These are phyloP conservation scores for Furcula furcula DNA, from an alignment of 2,888 invertebrate genomes.

Conservation along the genomic window DNA sequence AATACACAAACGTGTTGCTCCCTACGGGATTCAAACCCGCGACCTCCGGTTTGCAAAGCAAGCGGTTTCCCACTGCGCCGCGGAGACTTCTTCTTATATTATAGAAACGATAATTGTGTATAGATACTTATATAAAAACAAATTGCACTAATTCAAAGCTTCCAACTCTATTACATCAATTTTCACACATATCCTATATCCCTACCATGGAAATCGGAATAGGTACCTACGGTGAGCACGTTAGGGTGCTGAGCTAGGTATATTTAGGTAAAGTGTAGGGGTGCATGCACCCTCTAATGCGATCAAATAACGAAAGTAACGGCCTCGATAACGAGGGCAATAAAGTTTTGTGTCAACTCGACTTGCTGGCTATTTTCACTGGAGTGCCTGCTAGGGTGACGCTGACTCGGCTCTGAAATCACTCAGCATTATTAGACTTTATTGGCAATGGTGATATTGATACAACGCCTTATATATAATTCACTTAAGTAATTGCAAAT, in stretches of 20 bases:
- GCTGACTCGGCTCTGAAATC: background rate
- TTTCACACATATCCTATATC: too few species aligned
- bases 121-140: too few species aligned
- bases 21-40: too few species aligned
- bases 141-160: too few species aligned
- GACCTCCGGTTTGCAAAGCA: too few species aligned
- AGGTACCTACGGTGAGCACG: conserved; percentile 7
- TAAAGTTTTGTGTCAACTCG: conserved; percentile 63
- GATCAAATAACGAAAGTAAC: conserved; percentile 77
- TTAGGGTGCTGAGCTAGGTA: too few species aligned
- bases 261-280: conserved; percentile 8
- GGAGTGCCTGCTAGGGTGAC: conserved; percentile 39
- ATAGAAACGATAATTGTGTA: too few species aligned
- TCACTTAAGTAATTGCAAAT: background rate
- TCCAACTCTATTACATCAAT: too few species aligned
- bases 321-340: conserved; percentile 70
- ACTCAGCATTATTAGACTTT: background rate
- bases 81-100: too few species aligned
- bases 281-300: conserved; percentile 62
- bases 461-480: background rate
- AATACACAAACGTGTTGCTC: too few species aligned
- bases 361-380: conserved; percentile 61
- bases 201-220: too few species aligned
- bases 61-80: too few species aligned
- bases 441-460: background rate